Percentiles rank a stretch among this genome's conserved stretches.
These are phyloP conservation scores for Agonopterix heracliana DNA, from an alignment of 2,888 invertebrate species.

Conservation along the genomic window DNA sequence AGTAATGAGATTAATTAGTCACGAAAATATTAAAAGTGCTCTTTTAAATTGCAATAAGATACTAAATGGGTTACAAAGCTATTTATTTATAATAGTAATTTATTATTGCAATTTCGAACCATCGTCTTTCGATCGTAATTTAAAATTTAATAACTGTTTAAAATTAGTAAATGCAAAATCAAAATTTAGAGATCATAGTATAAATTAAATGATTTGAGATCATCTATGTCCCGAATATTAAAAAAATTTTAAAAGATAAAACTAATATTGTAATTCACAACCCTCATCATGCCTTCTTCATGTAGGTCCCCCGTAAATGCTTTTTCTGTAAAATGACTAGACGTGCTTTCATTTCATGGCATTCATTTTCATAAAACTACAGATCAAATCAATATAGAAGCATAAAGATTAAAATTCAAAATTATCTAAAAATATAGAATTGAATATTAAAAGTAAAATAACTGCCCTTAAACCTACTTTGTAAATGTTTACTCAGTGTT, in stretches of 20 bases:
- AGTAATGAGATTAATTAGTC: slow-evolving; percentile 51
- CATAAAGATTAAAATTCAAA: slow-evolving; percentile 14
- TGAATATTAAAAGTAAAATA: slow-evolving; percentile 18
- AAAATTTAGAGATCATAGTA: slow-evolving; percentile 63
- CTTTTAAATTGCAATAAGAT: slow-evolving; percentile 41
- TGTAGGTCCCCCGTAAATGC: slow-evolving; percentile 43
- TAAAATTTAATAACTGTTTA: slow-evolving; percentile 35
- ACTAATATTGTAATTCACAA: slow-evolving; percentile 71
- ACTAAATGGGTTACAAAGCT: slow-evolving; percentile 50
- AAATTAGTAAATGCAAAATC: slow-evolving; percentile 57
- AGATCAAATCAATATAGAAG: slow-evolving; percentile 18
- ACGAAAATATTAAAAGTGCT: slow-evolving; percentile 48
- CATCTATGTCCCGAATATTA: slow-evolving; percentile 50
- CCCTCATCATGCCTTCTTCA: slow-evolving; percentile 60
- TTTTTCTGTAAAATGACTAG: slow-evolving; percentile 61
- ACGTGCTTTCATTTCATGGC: slow-evolving; percentile 56
- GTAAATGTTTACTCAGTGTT: slow-evolving; percentile 24
- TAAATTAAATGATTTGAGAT: slow-evolving; percentile 57
- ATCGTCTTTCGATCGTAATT: slow-evolving; percentile 30
- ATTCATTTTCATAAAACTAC: slow-evolving; percentile 30
- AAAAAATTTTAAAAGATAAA: slow-evolving; percentile 39
- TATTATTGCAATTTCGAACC: slow-evolving; percentile 46
- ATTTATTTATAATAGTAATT: slow-evolving; percentile 49
- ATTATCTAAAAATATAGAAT: slow-evolving; percentile 9
- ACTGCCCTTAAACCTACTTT: slow-evolving; percentile 29